Conservation (phyloP, 2,888 invertebrate species). For the Prostheceraeus crozeri region DNA sequence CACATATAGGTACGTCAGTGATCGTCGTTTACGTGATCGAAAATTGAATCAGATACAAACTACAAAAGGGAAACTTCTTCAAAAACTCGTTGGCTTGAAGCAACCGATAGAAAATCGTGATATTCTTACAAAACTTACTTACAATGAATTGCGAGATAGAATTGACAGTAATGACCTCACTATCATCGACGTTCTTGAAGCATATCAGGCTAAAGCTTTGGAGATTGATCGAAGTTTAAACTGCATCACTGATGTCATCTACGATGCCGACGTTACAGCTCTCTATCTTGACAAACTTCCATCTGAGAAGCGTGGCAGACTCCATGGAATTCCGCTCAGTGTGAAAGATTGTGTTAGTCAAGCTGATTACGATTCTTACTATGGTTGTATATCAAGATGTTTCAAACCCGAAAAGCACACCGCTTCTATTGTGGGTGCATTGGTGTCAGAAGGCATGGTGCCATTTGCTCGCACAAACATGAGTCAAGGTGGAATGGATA, state of each 20-base stretch:
- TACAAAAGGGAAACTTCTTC: no score
- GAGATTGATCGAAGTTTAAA: neutral
- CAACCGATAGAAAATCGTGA: no score
- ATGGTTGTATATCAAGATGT: slow-evolving; percentile 5
- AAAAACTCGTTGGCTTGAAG: no score
- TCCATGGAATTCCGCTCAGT: slow-evolving; percentile 26
- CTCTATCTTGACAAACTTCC: slow-evolving; percentile 18
- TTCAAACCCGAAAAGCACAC: slow-evolving; percentile 5
- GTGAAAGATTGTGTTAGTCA: slow-evolving; percentile 15
- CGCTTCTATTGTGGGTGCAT: slow-evolving; percentile 7
- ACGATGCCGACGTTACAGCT: slow-evolving; percentile 26
- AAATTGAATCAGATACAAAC: no score
- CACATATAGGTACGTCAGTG: no score
- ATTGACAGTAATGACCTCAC: no score
- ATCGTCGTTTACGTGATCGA: no score
- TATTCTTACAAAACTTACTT: no score
- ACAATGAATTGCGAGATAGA: no score
- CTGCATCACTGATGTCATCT: slow-evolving; percentile 2
- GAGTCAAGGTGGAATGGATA: slow-evolving; percentile 4
- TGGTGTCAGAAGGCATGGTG: slow-evolving; percentile 17
- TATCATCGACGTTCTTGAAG: slow-evolving; percentile 28
- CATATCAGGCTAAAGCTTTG: slow-evolving; percentile 5
- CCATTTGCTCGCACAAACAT: slow-evolving; percentile 30
- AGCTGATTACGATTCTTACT: slow-evolving; percentile 19
- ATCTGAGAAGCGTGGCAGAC: neutral